phyloP scores from a whole-genome alignment of 2,113 vertebrate species.

The Gymnarchus niloticus region DNA sequence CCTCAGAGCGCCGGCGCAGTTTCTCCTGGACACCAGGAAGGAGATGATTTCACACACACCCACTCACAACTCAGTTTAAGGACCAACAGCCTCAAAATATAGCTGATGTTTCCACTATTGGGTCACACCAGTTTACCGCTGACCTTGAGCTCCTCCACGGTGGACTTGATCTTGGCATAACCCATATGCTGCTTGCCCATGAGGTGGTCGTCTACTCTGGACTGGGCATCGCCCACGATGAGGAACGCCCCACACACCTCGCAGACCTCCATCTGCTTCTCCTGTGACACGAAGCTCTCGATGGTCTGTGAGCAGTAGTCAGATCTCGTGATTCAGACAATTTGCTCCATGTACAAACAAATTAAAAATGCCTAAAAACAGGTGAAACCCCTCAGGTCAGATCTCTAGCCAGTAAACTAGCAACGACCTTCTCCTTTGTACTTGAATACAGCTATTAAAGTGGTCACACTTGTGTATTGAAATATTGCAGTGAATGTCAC shows the following conservation, averaged over 20 bases:
- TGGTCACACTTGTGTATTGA: neutral
- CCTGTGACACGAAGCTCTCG: constrained; percentile 96
- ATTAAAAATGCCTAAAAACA: neutral
- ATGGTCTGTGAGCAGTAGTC: constrained; percentile 72
- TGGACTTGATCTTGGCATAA: constrained; percentile 98
- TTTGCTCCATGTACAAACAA: neutral
- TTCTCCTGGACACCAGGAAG: constrained; percentile 56
- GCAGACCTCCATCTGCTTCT: constrained; percentile 99
- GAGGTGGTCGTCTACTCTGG: constrained; percentile 93
- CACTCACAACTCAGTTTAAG: neutral
- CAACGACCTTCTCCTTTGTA: neutral
- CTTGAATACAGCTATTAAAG: neutral
- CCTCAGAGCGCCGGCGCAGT: constrained; percentile 64
- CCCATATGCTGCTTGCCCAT: constrained; percentile 99
- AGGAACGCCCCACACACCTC: constrained; percentile 98
- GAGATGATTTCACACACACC: neutral
- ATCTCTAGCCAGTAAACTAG: neutral
- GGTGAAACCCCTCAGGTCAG: no score
- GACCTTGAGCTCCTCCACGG: constrained; percentile 97
- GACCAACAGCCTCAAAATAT: neutral
- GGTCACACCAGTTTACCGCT: constrained; percentile 26
- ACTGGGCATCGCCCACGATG: constrained; percentile 96
- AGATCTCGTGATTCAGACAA: neutral
- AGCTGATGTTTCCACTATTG: neutral
- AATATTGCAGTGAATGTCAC: neutral